Base-by-base conservation (phyloP, 2,113 vertebrate species). In the Engystomops pustulosus region DNA sequence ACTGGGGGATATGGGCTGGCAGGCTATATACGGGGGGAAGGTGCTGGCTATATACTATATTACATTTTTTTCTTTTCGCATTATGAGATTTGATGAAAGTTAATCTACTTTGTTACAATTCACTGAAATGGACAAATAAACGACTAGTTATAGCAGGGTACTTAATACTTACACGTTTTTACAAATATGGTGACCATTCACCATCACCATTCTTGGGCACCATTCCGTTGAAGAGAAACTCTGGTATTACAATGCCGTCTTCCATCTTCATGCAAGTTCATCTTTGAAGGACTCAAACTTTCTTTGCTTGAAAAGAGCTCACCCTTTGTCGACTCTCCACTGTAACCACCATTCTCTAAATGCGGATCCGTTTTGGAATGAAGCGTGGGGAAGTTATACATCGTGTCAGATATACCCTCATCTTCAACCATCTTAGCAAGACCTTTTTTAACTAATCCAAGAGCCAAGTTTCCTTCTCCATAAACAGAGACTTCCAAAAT, bases 401-500 rank as follows among this genome's bases (percentile, higher is more conserved):
- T 18, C 18, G 20, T 25, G 41, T 6, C 69, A 7, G 11, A 72
- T 25, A 25, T 72, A 27, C 2, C 34, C 4, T 0, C 6, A 3
- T 47, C 23, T 6, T 47, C 41, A 45, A 6, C 2, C 11, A 18
- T 17, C 14, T 25, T 55, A 0, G 74, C 83, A 27, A 44, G n/a
- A 44, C 83, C 83, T 17, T 32, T 79, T 10, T 34, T 53, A 70
- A 85, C 18, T 49, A 85, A 62, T 14, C 38, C 41, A 20, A 58
- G 2, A n/a, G 74, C 20, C 51, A 85, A 25, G 8, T 53, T 70
- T 38, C 60, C 74, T 27, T 77, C 7, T 18, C 68, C 80, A 60
- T 79, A 85, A 87, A 91, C 34, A 83, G 91, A 87, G 53, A 93
- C 90, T 60, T 92, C 89, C 30, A 90, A 86, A 81, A 89, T 89